Evolutionary conservation across 1,140 invertebrate species (phyloP).

Genomic region (Agrilus planipennis): DNA sequence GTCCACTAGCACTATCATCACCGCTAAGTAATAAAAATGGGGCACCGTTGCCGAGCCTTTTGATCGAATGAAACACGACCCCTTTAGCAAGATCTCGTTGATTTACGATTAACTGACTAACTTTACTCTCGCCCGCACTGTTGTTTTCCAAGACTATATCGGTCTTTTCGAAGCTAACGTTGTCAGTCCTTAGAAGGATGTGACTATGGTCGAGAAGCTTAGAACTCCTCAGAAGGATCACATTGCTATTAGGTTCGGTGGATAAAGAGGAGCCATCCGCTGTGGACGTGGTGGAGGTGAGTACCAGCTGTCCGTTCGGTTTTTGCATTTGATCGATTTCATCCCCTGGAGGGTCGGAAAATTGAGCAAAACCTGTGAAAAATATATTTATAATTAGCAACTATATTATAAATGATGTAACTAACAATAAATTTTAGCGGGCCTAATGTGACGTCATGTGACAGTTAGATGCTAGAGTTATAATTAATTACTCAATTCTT

Average conservation of each 20-base stretch:
- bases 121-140: constrained; percentile 6
- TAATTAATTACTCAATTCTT: too few relatives aligned
- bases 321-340: constrained; percentile 20
- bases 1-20: constrained; percentile 26
- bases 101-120: constrained; percentile 26
- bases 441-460: too few relatives aligned
- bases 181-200: constrained; percentile 26
- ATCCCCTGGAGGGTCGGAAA: too few relatives aligned
- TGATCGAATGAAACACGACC: constrained; percentile 28
- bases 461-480: too few relatives aligned
- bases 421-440: too few relatives aligned
- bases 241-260: constrained; percentile 26
- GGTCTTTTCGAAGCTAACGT: constrained; percentile 12
- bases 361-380: too few relatives aligned
- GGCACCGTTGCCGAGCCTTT: constrained; percentile 26
- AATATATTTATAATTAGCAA: too few relatives aligned
- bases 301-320: constrained; percentile 11
- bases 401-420: too few relatives aligned
- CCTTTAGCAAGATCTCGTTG: constrained; percentile 28
- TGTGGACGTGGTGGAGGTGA: constrained; percentile 1
- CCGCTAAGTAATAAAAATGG: constrained; percentile 30
- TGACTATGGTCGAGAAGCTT: constrained; percentile 27
- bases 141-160: constrained; percentile 9
- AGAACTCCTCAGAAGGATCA: constrained; percentile 27
- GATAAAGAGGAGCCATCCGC: constrained; percentile 4